Percentiles rank a stretch among this genome's conserved stretches.
Evolutionary conservation across 2,888 invertebrate species (phyloP).

Genomic region (Zaprionus bogoriensis): DNA sequence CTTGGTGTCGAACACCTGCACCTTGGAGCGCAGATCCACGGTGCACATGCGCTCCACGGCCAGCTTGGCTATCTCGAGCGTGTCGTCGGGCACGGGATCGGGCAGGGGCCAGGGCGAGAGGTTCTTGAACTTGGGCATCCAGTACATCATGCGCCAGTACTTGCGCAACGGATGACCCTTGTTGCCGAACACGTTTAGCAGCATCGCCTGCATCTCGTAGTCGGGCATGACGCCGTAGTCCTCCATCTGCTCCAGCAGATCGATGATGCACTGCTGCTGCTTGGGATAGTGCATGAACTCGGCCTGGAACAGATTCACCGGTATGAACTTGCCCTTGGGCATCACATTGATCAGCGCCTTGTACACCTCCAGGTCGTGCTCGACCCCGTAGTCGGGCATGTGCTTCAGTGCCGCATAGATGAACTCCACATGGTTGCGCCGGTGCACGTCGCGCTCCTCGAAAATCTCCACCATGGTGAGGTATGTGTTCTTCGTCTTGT

Average conservation of each 20-base stretch:
- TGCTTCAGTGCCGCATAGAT: slow-evolving; percentile 93
- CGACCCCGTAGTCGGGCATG: slow-evolving; percentile 95
- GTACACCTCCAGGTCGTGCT: slow-evolving; percentile 93
- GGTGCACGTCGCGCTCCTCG: slow-evolving; percentile 86
- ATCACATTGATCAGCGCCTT: slow-evolving; percentile 92
- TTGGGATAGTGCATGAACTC: slow-evolving; percentile 97
- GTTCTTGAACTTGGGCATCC: slow-evolving; percentile 97
- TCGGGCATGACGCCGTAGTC: slow-evolving; percentile 96
- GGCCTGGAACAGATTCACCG: slow-evolving; percentile 91
- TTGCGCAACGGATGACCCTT: slow-evolving; percentile 89
- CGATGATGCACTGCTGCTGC: slow-evolving; percentile 97
- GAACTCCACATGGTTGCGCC: slow-evolving; percentile 96
- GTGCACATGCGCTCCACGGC: slow-evolving; percentile 93
- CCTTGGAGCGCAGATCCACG: slow-evolving; percentile 89
- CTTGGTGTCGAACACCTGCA: slow-evolving; percentile 87
- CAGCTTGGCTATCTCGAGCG: slow-evolving; percentile 90
- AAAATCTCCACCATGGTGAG: slow-evolving; percentile 90
- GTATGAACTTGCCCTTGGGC: slow-evolving; percentile 94
- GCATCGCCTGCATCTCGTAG: slow-evolving; percentile 91
- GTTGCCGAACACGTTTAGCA: slow-evolving; percentile 92
- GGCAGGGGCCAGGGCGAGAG: slow-evolving; percentile 94
- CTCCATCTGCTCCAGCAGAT: slow-evolving; percentile 96
- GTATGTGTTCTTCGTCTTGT: slow-evolving; percentile 86
- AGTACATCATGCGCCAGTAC: slow-evolving; percentile 92
- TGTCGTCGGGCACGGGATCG: slow-evolving; percentile 89